Conservation (phyloP, 2,888 invertebrate genomes). For the Chymomyza caudatula region DNA sequence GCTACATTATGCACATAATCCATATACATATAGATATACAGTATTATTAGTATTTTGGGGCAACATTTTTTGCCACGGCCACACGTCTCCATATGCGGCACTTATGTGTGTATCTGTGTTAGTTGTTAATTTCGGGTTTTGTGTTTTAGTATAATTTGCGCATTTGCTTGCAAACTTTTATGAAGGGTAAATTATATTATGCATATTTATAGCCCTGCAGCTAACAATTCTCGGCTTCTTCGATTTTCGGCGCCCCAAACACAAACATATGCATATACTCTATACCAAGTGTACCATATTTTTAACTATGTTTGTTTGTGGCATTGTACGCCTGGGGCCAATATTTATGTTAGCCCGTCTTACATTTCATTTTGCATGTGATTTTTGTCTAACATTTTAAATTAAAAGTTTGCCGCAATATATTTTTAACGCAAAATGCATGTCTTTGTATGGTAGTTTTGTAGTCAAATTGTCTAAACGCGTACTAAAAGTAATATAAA, state of each 20-base stretch:
- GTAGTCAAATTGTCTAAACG: neutral
- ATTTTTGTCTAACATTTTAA: neutral
- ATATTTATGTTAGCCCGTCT: neutral
- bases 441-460: neutral
- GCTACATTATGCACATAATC: neutral
- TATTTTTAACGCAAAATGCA: neutral
- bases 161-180: conserved; percentile 73
- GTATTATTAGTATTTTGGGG: conserved; percentile 3
- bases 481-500: neutral
- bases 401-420: neutral
- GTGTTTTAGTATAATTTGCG: conserved; percentile 67
- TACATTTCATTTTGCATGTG: neutral
- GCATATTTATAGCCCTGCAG: conserved; percentile 60
- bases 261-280: neutral
- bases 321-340: neutral
- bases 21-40: neutral
- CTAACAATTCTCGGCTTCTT: neutral
- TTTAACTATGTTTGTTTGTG: neutral
- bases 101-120: conserved; percentile 15
- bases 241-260: neutral
- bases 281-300: too few relatives aligned
- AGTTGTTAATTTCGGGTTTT: conserved; percentile 42
- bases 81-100: conserved; percentile 13
- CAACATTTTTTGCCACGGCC: conserved; percentile 26
- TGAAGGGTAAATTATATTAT: conserved; percentile 65